Base-by-base conservation (phyloP, 2,888 invertebrate species). In the Cetonia aurata region DNA sequence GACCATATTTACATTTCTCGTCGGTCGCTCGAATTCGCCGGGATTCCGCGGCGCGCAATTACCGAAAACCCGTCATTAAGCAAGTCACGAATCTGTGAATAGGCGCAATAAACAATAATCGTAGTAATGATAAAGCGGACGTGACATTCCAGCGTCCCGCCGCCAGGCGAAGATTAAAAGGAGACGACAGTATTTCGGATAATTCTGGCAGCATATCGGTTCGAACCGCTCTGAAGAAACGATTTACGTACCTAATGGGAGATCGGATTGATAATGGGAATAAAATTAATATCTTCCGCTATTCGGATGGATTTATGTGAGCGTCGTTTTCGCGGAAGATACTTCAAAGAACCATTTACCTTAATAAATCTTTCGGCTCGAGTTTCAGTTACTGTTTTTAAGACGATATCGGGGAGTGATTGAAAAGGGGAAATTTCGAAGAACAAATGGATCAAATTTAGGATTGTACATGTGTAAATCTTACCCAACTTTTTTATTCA, bases 1-100 rank as follows among this genome's bases (percentile, higher is more conserved):
- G 50, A 65, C 62, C 62, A 52, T 65, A 65, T 65, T 65, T 65
- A 65, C 62, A 65, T 65, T 65, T 57, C 37, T 57, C 57, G 57
- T 19, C 42, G 42, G 12, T 31, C 55, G 31, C 55, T 3, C 55
- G 15, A 33, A 13, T 57, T 41, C 62, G 37, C 50, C 50, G 37
- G 33, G 50, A 65, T 65, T 65, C 62, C 62, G 4, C 25, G n/a
- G 25, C 25, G 62, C 62, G 50, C 62, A 65, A 65, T 65, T 65
- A 65, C 62, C 62, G 62, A 65, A 65, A 50, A 65, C 3, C 62
- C 62, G 62, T 65, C 62, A 50, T 50, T 65, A 65, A 65, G 50
- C 52, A 50, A 65, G 33, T 65, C 50, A 65, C 62, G 52, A 65
- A 65, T 65, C 62, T 65, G 62, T 65, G 62, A 65, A 65, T 65